phyloP scores from a whole-genome alignment of 1,140 invertebrate genomes.

The Pinna nobilis region DNA sequence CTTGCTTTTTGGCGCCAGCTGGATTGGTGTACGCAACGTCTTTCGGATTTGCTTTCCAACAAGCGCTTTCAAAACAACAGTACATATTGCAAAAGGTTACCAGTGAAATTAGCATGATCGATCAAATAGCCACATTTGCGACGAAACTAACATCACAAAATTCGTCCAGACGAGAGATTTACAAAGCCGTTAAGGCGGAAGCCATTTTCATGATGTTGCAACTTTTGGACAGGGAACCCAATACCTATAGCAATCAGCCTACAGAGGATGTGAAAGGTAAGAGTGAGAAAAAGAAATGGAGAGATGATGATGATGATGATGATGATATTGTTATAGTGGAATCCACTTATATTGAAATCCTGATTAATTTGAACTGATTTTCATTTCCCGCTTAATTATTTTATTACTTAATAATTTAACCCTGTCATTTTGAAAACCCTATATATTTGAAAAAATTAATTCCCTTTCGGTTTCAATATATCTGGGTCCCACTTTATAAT shows the following conservation, averaged over 20 bases:
- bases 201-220: conserved; percentile 61
- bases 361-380: no score
- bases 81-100: conserved; percentile 55
- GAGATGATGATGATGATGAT: no score
- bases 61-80: conserved; percentile 54
- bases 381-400: no score
- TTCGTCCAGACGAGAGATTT: conserved; percentile 39
- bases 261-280: conserved; percentile 54
- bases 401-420: no score
- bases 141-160: conserved; percentile 42
- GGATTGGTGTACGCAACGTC: conserved; percentile 63
- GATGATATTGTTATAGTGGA: no score
- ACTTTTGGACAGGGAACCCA: conserved; percentile 46
- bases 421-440: no score
- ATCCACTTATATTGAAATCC: no score
- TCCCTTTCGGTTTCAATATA: no score
- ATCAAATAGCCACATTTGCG: conserved; percentile 57
- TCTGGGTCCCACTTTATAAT: no score
- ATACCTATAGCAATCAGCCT: conserved; percentile 40
- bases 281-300: background rate
- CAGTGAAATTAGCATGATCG: conserved; percentile 55
- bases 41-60: conserved; percentile 63
- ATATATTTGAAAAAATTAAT: no score
- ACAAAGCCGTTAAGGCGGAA: conserved; percentile 56
- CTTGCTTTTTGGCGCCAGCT: conserved; percentile 60